Evolutionary conservation across 2,797 vertebrate genomes (phyloP).

Genomic region (Gallirallus australis): DNA sequence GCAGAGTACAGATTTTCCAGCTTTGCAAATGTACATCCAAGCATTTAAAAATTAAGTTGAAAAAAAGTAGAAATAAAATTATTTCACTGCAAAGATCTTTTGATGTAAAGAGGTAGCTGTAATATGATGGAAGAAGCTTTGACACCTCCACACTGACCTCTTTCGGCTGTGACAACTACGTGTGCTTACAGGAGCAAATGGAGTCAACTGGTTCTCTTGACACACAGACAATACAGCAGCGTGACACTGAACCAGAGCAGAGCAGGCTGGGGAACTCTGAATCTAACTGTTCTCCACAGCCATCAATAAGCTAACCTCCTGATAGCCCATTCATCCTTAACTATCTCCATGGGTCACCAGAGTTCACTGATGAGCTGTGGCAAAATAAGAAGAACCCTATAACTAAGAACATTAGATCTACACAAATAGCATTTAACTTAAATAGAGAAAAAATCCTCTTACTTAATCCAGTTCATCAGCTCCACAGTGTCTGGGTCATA

Average conservation of each 20-base stretch:
- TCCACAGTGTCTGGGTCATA: slow-evolving; percentile 98
- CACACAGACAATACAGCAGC: not conserved
- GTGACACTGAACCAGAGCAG: not conserved
- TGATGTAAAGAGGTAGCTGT: not conserved
- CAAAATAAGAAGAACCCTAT: slow-evolving; percentile 30
- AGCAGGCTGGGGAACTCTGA: not conserved
- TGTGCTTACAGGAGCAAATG: not conserved
- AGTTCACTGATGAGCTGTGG: slow-evolving; percentile 41
- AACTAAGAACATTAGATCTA: slow-evolving; percentile 60
- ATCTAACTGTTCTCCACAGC: not conserved
- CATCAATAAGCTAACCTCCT: not conserved
- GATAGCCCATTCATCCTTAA: not conserved
- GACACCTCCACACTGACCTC: not conserved
- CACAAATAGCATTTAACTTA: slow-evolving; percentile 62
- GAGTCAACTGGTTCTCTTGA: not conserved
- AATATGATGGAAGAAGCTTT: not conserved
- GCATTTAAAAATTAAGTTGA: not conserved
- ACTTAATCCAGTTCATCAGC: slow-evolving; percentile 99
- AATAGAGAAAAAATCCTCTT: slow-evolving; percentile 79
- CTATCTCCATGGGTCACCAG: not conserved
- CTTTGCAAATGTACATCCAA: not conserved
- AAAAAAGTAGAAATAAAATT: not conserved
- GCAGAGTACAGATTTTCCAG: not conserved
- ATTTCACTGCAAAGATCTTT: not conserved
- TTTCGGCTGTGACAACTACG: not conserved